phyloP scores from a whole-genome alignment of 1,140 invertebrate species.

The Danaus melanippus region DNA sequence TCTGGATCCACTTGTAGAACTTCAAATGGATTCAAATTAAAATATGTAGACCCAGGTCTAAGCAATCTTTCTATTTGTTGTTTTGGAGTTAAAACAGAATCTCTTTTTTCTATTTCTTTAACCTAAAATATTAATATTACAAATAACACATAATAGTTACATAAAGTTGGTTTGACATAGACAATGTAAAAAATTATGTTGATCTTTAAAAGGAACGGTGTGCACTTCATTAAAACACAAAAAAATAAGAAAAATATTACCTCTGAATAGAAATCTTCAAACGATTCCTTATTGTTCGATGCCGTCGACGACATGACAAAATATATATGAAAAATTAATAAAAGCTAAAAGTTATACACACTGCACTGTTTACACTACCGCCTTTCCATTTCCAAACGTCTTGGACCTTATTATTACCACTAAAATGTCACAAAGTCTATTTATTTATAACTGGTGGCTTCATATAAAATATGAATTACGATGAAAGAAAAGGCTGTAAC shows the following conservation, averaged over 20 bases:
- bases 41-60: constrained; percentile 94
- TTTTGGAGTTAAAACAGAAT: constrained; percentile 91
- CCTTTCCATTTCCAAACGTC: no score
- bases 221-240: background rate
- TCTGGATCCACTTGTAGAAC: constrained; percentile 96
- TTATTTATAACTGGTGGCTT: no score
- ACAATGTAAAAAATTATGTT: no score
- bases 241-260: constrained; percentile 47
- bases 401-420: no score
- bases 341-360: no score
- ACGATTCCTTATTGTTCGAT: constrained; percentile 72
- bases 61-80: constrained; percentile 96
- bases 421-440: no score
- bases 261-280: constrained; percentile 79
- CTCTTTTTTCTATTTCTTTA: constrained; percentile 95
- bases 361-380: no score
- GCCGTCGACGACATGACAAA: constrained; percentile 26
- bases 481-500: no score
- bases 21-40: constrained; percentile 97
- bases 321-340: no score
- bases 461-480: no score
- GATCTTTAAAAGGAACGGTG: no score
- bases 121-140: constrained; percentile 76
- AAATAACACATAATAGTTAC: constrained; percentile 3
- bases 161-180: no score